These are phyloP conservation scores for Diploscapter pachys DNA, from an alignment of 1,140 invertebrate species.

Conservation along the genomic window DNA sequence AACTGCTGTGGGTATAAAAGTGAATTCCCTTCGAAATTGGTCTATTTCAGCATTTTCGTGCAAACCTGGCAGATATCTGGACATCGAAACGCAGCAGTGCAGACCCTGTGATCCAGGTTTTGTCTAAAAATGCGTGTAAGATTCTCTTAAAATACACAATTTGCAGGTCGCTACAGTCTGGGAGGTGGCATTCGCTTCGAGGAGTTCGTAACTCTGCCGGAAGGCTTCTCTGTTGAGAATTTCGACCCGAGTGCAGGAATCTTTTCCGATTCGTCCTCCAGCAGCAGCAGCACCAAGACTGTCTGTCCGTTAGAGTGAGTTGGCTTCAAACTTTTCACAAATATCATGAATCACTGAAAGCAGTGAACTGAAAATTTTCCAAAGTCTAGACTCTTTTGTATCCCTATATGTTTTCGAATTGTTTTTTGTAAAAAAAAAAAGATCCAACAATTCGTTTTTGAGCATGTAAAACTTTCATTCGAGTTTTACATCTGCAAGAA, in stretches of 20 bases:
- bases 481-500: too few species aligned
- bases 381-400: background rate
- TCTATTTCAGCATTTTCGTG: constrained; percentile 50
- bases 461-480: too few species aligned
- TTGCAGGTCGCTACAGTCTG: constrained; percentile 49
- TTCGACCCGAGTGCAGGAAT: constrained; percentile 41
- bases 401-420: background rate
- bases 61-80: constrained; percentile 48
- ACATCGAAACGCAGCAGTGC: constrained; percentile 52
- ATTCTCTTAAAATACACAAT: background rate
- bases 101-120: constrained; percentile 44
- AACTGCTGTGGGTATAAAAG: constrained; percentile 47
- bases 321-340: too few species aligned
- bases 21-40: too few species aligned
- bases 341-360: too few species aligned
- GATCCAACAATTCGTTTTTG: too few species aligned
- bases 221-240: constrained; percentile 48
- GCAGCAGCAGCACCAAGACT: too few species aligned
- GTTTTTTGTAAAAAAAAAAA: too few species aligned
- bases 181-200: constrained; percentile 56
- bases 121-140: background rate
- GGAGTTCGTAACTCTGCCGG: constrained; percentile 47
- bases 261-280: constrained; percentile 10
- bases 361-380: too few species aligned
- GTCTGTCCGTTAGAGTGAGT: constrained; percentile 29